A percentile compares a stretch with the other conserved stretches of the same genome.
Conservation (phyloP, 2,797 vertebrate species). For the Chrysolophus pictus region DNA sequence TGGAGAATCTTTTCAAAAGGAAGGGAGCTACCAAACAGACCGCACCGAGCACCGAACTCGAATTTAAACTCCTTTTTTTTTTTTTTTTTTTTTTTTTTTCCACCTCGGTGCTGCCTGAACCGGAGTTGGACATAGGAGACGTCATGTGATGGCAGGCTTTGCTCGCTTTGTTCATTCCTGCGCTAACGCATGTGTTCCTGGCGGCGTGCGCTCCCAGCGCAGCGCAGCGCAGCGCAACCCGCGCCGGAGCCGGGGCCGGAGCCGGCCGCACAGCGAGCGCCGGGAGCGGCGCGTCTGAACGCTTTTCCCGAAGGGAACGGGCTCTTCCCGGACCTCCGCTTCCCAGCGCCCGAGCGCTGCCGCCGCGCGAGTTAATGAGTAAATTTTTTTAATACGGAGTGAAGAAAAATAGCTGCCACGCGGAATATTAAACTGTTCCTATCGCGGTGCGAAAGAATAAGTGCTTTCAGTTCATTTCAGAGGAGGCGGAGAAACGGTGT, state of each 20-base stretch:
- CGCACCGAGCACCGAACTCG: neutral
- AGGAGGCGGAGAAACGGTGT: slow-evolving; percentile 80
- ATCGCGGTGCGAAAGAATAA: slow-evolving; percentile 76
- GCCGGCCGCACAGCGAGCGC: too few species aligned
- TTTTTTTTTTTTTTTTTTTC: neutral
- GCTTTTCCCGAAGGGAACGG: slow-evolving; percentile 5
- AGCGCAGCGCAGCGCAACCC: neutral
- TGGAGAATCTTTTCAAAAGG: slow-evolving; percentile 24
- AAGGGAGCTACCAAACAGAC: neutral
- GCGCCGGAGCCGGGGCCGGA: too few species aligned
- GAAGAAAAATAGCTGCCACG: slow-evolving; percentile 63
- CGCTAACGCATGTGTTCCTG: slow-evolving; percentile 60
- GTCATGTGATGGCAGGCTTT: slow-evolving; percentile 69
- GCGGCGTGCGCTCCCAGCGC: slow-evolving; percentile 28
- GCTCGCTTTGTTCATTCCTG: slow-evolving; percentile 73
- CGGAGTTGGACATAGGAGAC: slow-evolving; percentile 45
- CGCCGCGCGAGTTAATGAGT: slow-evolving; percentile 67
- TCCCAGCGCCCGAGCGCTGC: slow-evolving; percentile 62
- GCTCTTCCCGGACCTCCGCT: slow-evolving; percentile 58
- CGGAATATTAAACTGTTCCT: slow-evolving; percentile 80
- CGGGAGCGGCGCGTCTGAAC: too few species aligned
- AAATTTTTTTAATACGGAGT: slow-evolving; percentile 75
- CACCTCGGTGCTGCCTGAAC: slow-evolving; percentile 40
- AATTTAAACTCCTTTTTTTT: slow-evolving; percentile 12
- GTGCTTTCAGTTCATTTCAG: slow-evolving; percentile 81